Percentiles rank a stretch among this genome's conserved stretches.
Conservation (phyloP, 2,797 vertebrate genomes). For the Phrynocephalus vlangalii region DNA sequence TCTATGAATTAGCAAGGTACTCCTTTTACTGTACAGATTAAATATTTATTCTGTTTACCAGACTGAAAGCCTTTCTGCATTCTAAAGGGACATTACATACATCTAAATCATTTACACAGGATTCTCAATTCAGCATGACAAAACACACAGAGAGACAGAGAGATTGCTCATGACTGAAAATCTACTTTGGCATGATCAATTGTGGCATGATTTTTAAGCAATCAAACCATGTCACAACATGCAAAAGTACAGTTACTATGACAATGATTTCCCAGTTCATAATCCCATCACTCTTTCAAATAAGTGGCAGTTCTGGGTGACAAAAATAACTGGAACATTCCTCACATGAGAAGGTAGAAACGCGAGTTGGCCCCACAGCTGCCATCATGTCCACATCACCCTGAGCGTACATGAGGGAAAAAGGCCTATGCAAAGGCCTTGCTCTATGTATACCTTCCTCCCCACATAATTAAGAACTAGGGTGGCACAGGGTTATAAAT, state of each 20-base stretch:
- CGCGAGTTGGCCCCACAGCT: not conserved
- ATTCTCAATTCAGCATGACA: slow-evolving; percentile 29
- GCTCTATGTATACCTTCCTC: not conserved
- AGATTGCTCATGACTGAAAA: slow-evolving; percentile 33
- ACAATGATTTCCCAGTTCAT: slow-evolving; percentile 6
- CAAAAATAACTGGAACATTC: not conserved
- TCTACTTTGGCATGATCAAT: not conserved
- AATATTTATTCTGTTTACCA: slow-evolving; percentile 36
- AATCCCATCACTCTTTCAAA: not conserved
- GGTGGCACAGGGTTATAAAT: not conserved
- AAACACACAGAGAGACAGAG: not conserved
- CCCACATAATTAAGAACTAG: not conserved
- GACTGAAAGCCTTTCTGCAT: slow-evolving; percentile 19
- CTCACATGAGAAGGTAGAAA: not conserved
- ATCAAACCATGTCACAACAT: slow-evolving; percentile 11
- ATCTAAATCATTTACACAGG: slow-evolving; percentile 11
- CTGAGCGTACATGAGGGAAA: not conserved
- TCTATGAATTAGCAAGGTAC: slow-evolving; percentile 18
- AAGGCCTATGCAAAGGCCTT: no score
- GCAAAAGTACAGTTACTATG: not conserved
- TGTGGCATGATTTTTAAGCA: slow-evolving; percentile 32
- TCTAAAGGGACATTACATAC: slow-evolving; percentile 3
- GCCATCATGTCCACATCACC: no score
- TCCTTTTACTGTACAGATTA: slow-evolving; percentile 26
- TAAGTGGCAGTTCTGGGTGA: not conserved